Base-by-base conservation (phyloP, 2,113 vertebrate genomes). In the Cisticola juncidis region DNA sequence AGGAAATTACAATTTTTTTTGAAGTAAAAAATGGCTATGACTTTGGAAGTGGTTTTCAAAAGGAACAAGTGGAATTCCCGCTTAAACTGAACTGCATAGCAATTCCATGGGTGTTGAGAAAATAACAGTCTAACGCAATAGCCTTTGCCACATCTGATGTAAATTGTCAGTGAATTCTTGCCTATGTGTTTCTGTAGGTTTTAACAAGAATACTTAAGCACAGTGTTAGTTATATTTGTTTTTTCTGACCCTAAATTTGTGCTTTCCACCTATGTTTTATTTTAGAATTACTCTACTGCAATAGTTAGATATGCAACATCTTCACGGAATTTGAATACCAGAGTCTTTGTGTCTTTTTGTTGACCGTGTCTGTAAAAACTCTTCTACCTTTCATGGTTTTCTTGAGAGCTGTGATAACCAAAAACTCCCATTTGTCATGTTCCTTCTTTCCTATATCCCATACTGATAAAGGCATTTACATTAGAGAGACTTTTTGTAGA, bases 381-480 rank as follows among this genome's bases (percentile, higher is more conserved):
- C 20, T 45, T 61, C 38, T 62, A 5, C 11, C 5, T 92, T 80
- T 42, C 42, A 73, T 1, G 1, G 15, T 88, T 93, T 81, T 42
- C 40, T 76, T 69, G 20, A 72, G 22, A 64, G 8, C 14, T 61
- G 18, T 53, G 58, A 45, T 78, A 73, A 70, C 24, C 7, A 7
- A 58, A 66, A 48, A 4, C n/a, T 88, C 5, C 31, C 0, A 0
- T 69, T 60, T 90, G 25, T 74, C 50, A 2, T 35, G 15, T 78
- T 88, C 8, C 11, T 82, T 69, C 38, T 24, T 68, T 60, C 40
- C 38, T 77, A 12, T 31, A 36, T 24, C 26, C 20, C 22, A 38
- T 71, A 51, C 33, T 87, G 81, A 40, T 26, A 90, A 64, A 91
- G 17, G 13, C 13, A 45, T 78, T 95, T 94, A 24, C 50, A 87